Evolutionary conservation across 2,113 vertebrate species (phyloP).

Genomic region (Rhegmatorhina hoffmannsi): DNA sequence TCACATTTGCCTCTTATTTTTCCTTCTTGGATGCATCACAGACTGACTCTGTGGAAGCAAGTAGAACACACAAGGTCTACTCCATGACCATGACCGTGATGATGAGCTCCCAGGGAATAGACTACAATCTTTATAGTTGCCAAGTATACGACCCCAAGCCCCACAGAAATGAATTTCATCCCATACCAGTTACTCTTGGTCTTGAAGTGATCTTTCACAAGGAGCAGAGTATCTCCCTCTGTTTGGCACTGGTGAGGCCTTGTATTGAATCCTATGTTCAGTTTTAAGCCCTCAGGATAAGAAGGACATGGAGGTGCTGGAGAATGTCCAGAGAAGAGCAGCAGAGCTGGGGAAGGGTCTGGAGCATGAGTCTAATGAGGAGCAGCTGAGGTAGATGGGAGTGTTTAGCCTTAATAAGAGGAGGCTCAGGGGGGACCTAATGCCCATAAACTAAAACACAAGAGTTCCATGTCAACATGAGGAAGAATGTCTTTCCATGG

Average conservation of each 20-base stretch:
- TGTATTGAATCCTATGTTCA: neutral
- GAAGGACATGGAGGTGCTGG: neutral
- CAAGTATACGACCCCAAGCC: neutral
- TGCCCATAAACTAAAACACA: neutral
- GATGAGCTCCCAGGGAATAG: neutral
- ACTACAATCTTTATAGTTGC: neutral
- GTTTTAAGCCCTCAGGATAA: neutral
- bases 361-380: neutral
- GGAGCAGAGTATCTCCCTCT: neutral
- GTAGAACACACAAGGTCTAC: neutral
- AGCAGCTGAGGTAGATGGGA: neutral
- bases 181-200: neutral
- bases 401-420: neutral
- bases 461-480: neutral
- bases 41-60: neutral
- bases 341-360: fast-evolving
- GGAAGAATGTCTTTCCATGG: neutral
- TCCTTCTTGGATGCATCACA: neutral
- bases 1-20: neutral
- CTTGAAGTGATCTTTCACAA: neutral
- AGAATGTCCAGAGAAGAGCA: neutral
- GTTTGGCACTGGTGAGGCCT: neutral
- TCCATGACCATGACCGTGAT: neutral
- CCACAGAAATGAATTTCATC: neutral
- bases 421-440: fast-evolving